phyloP scores from a whole-genome alignment of 2,113 vertebrate species.

The Coracopsis vasa region DNA sequence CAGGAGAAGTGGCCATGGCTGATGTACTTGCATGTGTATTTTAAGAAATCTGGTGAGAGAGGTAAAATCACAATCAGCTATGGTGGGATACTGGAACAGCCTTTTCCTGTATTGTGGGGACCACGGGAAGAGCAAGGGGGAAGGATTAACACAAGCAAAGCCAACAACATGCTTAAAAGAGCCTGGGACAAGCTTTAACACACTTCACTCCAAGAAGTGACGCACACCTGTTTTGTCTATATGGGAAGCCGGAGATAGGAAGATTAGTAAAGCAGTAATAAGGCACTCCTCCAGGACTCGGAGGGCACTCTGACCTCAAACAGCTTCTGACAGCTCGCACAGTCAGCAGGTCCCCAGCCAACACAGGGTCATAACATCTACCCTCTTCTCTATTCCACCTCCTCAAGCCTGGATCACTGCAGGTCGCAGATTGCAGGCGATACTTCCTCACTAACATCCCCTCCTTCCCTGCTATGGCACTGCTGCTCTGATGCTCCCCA shows the following conservation, averaged over 20 bases:
- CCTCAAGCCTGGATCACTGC: background rate
- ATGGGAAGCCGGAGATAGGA: background rate
- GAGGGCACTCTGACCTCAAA: background rate
- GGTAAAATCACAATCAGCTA: background rate
- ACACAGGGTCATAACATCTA: background rate
- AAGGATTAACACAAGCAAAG: background rate
- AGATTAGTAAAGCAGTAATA: accelerated
- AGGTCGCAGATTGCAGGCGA: accelerated
- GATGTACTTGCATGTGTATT: background rate
- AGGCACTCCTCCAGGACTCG: background rate
- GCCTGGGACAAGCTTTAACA: background rate
- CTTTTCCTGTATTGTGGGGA: background rate
- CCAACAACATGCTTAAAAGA: background rate
- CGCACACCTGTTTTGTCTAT: accelerated
- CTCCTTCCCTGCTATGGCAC: background rate
- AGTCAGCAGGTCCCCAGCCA: background rate
- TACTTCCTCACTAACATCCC: background rate
- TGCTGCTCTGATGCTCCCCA: background rate
- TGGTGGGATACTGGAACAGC: background rate
- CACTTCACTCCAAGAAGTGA: background rate
- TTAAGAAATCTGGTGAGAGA: background rate
- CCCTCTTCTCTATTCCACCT: background rate
- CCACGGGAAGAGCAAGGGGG: background rate
- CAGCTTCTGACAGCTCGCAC: background rate
- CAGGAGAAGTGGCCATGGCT: background rate